These are phyloP conservation scores for Macrobrachium nipponense DNA, from an alignment of 1,140 invertebrate genomes.

Conservation along the genomic window DNA sequence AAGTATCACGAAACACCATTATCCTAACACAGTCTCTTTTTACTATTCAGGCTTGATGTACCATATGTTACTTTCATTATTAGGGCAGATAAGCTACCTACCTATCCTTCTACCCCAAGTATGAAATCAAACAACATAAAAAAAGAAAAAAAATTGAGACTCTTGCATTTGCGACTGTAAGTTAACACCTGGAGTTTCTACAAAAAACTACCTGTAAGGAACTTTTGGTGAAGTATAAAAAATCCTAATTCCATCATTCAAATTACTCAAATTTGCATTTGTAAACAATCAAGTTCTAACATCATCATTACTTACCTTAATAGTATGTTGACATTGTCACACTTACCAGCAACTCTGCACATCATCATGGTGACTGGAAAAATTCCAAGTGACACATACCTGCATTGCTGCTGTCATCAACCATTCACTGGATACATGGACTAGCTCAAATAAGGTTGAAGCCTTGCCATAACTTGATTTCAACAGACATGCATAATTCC, in stretches of 20 bases:
- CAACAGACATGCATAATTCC: too few species aligned
- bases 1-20: conserved; percentile 13
- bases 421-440: too few species aligned
- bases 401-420: conserved; percentile 13
- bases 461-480: too few species aligned
- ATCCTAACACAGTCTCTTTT: not conserved
- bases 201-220: conserved; percentile 18
- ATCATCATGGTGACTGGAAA: not conserved
- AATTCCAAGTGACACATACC: not conserved
- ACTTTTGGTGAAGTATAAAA: conserved; percentile 24
- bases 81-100: conserved; percentile 5
- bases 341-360: too few species aligned
- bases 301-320: not conserved
- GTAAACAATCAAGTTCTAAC: conserved; percentile 12
- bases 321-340: too few species aligned
- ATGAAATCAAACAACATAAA: not conserved
- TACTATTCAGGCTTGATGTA: too few species aligned
- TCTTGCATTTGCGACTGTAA: conserved; percentile 35
- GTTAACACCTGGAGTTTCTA: conserved; percentile 8
- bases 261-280: conserved; percentile 23
- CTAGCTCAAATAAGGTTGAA: too few species aligned
- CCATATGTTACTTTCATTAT: not conserved
- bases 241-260: conserved; percentile 9
- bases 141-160: conserved; percentile 21
- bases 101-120: not conserved